Conservation (phyloP, 2,113 vertebrate species). For the Hiodon tergisus region DNA sequence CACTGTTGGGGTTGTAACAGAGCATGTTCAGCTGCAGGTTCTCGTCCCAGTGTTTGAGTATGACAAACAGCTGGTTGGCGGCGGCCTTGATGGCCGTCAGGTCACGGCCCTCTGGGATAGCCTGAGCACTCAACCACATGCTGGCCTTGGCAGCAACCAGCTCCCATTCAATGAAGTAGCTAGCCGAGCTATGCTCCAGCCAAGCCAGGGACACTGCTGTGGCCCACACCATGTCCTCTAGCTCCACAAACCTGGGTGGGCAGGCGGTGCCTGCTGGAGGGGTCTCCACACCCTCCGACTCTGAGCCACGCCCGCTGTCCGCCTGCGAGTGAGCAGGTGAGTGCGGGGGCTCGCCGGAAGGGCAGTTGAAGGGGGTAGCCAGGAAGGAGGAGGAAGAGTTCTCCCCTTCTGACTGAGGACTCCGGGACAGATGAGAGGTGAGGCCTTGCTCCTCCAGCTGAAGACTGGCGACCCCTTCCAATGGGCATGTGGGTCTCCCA, state of each 20-base stretch:
- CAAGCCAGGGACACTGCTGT: slow-evolving; percentile 87
- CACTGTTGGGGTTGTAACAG: slow-evolving; percentile 85
- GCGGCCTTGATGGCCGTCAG: slow-evolving; percentile 69
- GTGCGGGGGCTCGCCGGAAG: slow-evolving; percentile 35
- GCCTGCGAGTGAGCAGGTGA: slow-evolving; percentile 13
- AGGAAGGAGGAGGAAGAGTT: slow-evolving; percentile 25
- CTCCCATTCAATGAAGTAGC: slow-evolving; percentile 90
- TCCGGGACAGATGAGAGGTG: slow-evolving; percentile 31
- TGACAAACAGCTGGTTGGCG: slow-evolving; percentile 90
- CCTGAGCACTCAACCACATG: slow-evolving; percentile 76
- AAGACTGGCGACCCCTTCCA: slow-evolving; percentile 29
- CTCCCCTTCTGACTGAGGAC: slow-evolving; percentile 36
- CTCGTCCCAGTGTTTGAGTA: slow-evolving; percentile 94
- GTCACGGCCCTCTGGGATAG: slow-evolving; percentile 72
- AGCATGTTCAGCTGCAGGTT: slow-evolving; percentile 92
- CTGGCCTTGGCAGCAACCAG: slow-evolving; percentile 87
- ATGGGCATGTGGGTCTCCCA: slow-evolving; percentile 24
- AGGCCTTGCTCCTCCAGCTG: slow-evolving; percentile 11
- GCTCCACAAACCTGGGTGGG: slow-evolving; percentile 49
- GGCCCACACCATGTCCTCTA: slow-evolving; percentile 82
- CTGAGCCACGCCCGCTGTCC: slow-evolving; percentile 32
- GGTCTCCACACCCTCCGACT: slow-evolving; percentile 12
- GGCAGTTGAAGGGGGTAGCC: slow-evolving; percentile 36
- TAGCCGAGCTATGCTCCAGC: slow-evolving; percentile 90
- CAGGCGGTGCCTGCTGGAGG: slow-evolving; percentile 16